These are phyloP conservation scores for Anoplophora glabripennis DNA, from an alignment of 1,140 invertebrate species.

Conservation along the genomic window DNA sequence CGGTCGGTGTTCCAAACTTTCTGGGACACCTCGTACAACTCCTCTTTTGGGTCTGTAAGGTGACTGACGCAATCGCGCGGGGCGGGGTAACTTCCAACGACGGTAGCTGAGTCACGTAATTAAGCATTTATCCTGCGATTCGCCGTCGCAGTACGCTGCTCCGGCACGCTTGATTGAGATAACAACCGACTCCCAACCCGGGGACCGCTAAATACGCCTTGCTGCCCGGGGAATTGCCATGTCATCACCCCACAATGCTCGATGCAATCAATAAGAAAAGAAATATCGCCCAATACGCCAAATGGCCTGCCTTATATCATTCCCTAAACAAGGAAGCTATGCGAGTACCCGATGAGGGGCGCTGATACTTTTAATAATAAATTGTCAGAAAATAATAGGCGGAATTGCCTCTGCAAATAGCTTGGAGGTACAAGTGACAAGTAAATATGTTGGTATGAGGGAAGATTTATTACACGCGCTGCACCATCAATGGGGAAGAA, in stretches of 20 bases:
- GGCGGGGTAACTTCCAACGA: not conserved
- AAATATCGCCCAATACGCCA: not conserved
- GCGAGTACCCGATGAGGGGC: not conserved
- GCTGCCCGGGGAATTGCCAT: slow-evolving; percentile 1
- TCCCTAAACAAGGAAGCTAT: slow-evolving; percentile 1
- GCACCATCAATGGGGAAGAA: not conserved
- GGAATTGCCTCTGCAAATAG: slow-evolving; percentile 8
- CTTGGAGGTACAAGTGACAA: slow-evolving; percentile 10
- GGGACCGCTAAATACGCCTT: slow-evolving; percentile 6
- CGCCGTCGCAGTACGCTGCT: slow-evolving; percentile 6
- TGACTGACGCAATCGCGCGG: not conserved
- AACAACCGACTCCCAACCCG: slow-evolving; percentile 3
- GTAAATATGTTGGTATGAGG: slow-evolving; percentile 8
- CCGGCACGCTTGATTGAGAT: slow-evolving; percentile 14
- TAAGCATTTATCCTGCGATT: slow-evolving; percentile 5
- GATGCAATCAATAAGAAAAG: slow-evolving; percentile 2
- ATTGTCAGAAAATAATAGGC: slow-evolving; percentile 4
- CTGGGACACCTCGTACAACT: not conserved
- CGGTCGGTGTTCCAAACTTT: no score
- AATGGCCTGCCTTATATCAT: not conserved
- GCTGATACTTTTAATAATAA: slow-evolving; percentile 8
- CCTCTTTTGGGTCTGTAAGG: not conserved
- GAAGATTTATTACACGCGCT: slow-evolving; percentile 2
- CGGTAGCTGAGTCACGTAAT: slow-evolving; percentile 8
- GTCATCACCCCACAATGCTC: slow-evolving; percentile 1